Evolutionary conservation across 2,113 vertebrate species (phyloP), one percentile per base, ranked within the genome.

Genomic region (Rhynchopsitta pachyrhyncha): DNA sequence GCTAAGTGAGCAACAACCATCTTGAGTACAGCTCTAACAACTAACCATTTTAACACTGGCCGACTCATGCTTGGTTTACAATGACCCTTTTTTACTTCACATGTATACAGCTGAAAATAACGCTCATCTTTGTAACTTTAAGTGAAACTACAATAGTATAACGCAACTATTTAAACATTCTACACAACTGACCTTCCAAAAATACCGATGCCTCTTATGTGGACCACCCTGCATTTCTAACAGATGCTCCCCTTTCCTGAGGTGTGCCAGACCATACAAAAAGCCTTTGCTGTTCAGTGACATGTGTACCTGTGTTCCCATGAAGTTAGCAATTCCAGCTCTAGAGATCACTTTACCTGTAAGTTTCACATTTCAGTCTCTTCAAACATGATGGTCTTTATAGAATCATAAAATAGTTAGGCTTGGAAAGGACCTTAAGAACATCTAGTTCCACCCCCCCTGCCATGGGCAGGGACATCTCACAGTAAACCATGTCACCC

Each of bases 101-200:
- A 15, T 2, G 4, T 4, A 86, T 3, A 13, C 10, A 66, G 7
- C 11, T 81, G 5, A 67, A 83, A 79, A 6, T 11, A 79, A 68
- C 0, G 0, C 60, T 4, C 7, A 62, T 2, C 7, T 18, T 55
- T 1, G 0, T 25, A 46, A 59, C 14, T 49, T 1, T 11, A 50
- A 68, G 11, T 12, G 15, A 39, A 90, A 24, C 8, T 17, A n/a
- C 22, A 57, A 46, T 0, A 74, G 13, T 2, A 15, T 5, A 28
- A 31, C 1, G 3, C 11, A 75, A 63, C 29, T 64, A 17, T 9
- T 60, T 3, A 50, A 37, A 31, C n/a, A 25, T 17, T 69, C 49
- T 57, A 47, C 24, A 37, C 0, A 8, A 24, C 13, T 15, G n/a
- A 15, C 11, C 59, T 37, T 81, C 28, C 31, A 88, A 63, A 74